These are phyloP conservation scores for Bombus pyrosoma DNA, from an alignment of 1,140 invertebrate species.

Conservation along the genomic window DNA sequence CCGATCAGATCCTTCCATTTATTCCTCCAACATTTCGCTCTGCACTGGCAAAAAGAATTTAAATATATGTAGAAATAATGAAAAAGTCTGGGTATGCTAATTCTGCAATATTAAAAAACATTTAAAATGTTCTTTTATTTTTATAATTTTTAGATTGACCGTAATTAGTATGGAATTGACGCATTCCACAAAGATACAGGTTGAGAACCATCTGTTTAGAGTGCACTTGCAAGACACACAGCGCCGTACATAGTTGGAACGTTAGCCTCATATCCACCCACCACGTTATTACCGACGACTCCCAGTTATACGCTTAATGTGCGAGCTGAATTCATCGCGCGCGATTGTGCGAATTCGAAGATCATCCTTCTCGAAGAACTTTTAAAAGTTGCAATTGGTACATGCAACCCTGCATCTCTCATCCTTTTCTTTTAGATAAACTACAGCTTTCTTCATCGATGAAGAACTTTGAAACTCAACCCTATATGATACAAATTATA, in stretches of 20 bases:
- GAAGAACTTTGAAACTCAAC: not conserved
- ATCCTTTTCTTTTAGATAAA: not conserved
- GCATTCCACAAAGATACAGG: not conserved
- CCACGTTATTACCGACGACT: conserved; percentile 39
- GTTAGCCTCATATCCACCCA: conserved; percentile 40
- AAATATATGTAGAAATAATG: not conserved
- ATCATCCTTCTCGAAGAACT: conserved; percentile 2
- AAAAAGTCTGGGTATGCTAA: not conserved
- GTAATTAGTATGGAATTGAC: not conserved
- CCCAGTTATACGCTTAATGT: conserved; percentile 42
- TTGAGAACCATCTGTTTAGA: conserved; percentile 42
- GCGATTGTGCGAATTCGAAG: conserved; percentile 6
- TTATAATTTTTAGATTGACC: not conserved
- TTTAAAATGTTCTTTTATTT: not conserved
- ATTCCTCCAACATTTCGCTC: not conserved
- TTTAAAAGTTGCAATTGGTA: not conserved
- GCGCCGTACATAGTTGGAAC: conserved; percentile 47
- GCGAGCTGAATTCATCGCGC: conserved; percentile 31
- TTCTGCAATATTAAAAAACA: not conserved
- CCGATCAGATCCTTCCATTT: not conserved
- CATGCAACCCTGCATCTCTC: not conserved
- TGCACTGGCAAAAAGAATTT: not conserved
- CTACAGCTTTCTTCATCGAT: not conserved
- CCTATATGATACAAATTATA: not conserved
- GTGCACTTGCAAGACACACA: conserved; percentile 32